phyloP scores from a whole-genome alignment of 2,113 vertebrate genomes.

The Seriola quinqueradiata region DNA sequence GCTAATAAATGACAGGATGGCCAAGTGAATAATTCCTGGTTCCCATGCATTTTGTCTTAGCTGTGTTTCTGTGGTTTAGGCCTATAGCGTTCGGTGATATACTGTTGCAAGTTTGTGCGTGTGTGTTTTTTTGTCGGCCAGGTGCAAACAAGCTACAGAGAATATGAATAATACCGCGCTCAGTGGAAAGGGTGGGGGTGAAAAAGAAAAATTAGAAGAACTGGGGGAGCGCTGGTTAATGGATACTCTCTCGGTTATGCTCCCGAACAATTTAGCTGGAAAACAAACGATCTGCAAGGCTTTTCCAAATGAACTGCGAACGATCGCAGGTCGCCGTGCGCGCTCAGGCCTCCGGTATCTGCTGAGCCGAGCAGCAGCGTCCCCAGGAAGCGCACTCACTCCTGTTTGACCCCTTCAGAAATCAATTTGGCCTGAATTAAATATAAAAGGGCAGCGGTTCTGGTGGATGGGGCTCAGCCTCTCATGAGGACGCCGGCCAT shows the following conservation, averaged over 20 bases:
- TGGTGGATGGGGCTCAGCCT: slow-evolving; percentile 44
- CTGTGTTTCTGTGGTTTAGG: slow-evolving; percentile 40
- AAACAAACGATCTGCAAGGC: slow-evolving; percentile 70
- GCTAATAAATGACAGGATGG: slow-evolving; percentile 23
- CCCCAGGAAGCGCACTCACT: slow-evolving; percentile 65
- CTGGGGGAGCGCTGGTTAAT: slow-evolving; percentile 59
- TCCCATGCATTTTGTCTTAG: slow-evolving; percentile 35
- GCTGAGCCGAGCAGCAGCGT: slow-evolving; percentile 72
- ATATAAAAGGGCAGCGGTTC: slow-evolving; percentile 55
- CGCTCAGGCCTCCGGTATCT: slow-evolving; percentile 45
- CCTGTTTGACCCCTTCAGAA: slow-evolving; percentile 72
- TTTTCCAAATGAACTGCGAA: slow-evolving; percentile 57
- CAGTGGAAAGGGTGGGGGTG: slow-evolving; percentile 10
- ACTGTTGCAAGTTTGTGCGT: slow-evolving; percentile 5
- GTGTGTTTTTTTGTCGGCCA: slow-evolving; percentile 26
- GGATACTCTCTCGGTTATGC: slow-evolving; percentile 60
- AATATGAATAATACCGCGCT: slow-evolving; percentile 66
- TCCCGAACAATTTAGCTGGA: slow-evolving; percentile 74
- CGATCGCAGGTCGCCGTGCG: slow-evolving; percentile 40
- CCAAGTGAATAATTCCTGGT: slow-evolving; percentile 25
- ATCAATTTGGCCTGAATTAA: slow-evolving; percentile 72
- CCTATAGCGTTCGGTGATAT: slow-evolving; percentile 61
- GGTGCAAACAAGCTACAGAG: slow-evolving; percentile 52
- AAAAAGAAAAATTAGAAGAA: slow-evolving; percentile 55
- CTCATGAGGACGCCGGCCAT: slow-evolving; percentile 40